phyloP scores from a whole-genome alignment of 2,113 vertebrate genomes.

The Cairina moschata region DNA sequence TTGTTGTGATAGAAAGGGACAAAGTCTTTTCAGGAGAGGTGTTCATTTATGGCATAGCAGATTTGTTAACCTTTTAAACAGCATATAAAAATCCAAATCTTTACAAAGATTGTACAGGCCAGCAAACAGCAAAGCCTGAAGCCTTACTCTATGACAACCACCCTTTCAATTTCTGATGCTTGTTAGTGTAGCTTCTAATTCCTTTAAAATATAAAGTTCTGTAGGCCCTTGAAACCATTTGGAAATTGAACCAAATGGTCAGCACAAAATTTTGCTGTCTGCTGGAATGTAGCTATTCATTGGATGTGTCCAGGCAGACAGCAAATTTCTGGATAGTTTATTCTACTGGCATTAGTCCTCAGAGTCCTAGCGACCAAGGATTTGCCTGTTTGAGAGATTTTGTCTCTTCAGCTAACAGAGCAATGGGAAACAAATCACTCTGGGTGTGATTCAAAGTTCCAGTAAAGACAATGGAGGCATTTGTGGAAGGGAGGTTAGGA shows the following conservation, averaged over 20 bases:
- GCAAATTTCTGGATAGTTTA: not conserved
- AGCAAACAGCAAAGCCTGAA: not conserved
- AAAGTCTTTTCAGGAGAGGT: not conserved
- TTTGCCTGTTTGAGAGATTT: slow-evolving; percentile 10
- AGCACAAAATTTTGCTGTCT: not conserved
- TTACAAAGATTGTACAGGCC: not conserved
- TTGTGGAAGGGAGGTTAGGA: slow-evolving; percentile 28
- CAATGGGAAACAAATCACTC: not conserved
- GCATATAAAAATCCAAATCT: not conserved
- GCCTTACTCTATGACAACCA: not conserved
- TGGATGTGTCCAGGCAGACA: not conserved
- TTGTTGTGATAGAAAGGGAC: not conserved
- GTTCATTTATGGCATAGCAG: not conserved
- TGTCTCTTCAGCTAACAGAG: slow-evolving; percentile 21
- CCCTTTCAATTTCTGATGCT: not conserved
- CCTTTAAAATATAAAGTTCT: not conserved
- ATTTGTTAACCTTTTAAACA: not conserved
- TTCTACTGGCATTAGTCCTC: not conserved
- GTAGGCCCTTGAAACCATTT: not conserved
- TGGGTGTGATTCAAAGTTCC: slow-evolving; percentile 19
- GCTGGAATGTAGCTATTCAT: not conserved
- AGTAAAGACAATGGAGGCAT: slow-evolving; percentile 35
- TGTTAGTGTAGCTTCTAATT: not conserved
- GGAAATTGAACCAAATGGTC: not conserved
- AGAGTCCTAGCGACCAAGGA: not conserved